Evolutionary conservation across 2,888 invertebrate species (phyloP), one percentile per base, ranked within the genome.

Genomic region (Aspidapion aeneum): DNA sequence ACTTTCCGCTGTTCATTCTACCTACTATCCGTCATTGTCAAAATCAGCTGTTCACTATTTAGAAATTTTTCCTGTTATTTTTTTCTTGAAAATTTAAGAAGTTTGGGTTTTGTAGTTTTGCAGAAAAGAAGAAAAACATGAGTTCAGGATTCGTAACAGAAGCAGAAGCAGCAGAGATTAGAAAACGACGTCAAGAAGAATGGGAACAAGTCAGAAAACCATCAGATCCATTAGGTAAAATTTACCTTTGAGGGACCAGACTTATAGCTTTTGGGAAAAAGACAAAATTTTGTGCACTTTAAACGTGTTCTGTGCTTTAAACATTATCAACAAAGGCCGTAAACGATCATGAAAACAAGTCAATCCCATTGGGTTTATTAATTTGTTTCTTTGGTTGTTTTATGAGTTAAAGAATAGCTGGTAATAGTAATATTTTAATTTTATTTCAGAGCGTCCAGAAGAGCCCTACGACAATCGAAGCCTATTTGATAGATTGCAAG

Each of bases 201-300:
- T 98, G 98, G 98, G 96, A 98, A 73, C 91, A 90, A 82, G 96
- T 96, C 0, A 85, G 98, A 69, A 90, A 90, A 63, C 90, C 93
- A 22, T 93, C 94, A 70, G 91, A 98, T 76, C 97, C 98, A 9
- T 69, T 89, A 82, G 94, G 96, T 96, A 82, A 77, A 74, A 17
- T 16, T 18, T 54, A 54, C 7, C n/a, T n/a, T n/a, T n/a, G n/a
- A n/a, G 49, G 12, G 49, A n/a, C n/a, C n/a, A n/a, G n/a, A n/a
- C n/a, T n/a, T n/a, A n/a, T n/a, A n/a, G n/a, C n/a, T n/a, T n/a
- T n/a, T n/a, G n/a, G n/a, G n/a, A n/a, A n/a, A n/a, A n/a, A n/a
- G n/a, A n/a, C n/a, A n/a, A n/a, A n/a, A n/a, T n/a, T n/a, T n/a
- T n/a, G n/a, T n/a, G n/a, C n/a, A n/a, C 12, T 35, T 35, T 35